These are phyloP conservation scores for Ranitomeya variabilis DNA, from an alignment of 2,113 vertebrate species.

Conservation along the genomic window DNA sequence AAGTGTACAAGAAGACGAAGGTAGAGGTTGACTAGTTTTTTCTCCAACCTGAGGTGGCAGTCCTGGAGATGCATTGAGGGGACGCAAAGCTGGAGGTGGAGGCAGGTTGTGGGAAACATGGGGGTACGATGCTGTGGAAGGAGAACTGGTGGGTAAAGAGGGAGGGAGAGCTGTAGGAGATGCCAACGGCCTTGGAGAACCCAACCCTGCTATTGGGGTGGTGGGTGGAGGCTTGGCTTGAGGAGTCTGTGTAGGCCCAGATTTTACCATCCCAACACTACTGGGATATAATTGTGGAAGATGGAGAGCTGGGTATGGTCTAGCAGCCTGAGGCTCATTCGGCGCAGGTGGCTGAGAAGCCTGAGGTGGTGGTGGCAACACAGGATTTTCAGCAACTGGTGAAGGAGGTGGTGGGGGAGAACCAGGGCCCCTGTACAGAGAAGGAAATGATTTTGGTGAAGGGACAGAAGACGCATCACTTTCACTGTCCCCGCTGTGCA, in stretches of 20 bases:
- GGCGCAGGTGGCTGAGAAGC: slow-evolving; percentile 64
- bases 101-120: slow-evolving; percentile 80
- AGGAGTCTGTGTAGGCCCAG: slow-evolving; percentile 63
- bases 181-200: slow-evolving; percentile 65
- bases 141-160: slow-evolving; percentile 55
- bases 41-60: slow-evolving; percentile 78
- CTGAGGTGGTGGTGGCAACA: slow-evolving; percentile 69
- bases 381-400: slow-evolving; percentile 73
- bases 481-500: slow-evolving; percentile 93
- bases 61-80: slow-evolving; percentile 74
- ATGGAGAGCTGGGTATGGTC: slow-evolving; percentile 68
- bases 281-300: slow-evolving; percentile 66
- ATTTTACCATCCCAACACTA: slow-evolving; percentile 62
- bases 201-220: slow-evolving; percentile 74
- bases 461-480: slow-evolving; percentile 87
- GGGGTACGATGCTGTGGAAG: slow-evolving; percentile 66
- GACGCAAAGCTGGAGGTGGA: slow-evolving; percentile 89
- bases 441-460: slow-evolving; percentile 63
- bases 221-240: slow-evolving; percentile 82
- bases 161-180: slow-evolving; percentile 70
- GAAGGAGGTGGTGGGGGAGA: slow-evolving; percentile 64
- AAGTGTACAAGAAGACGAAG: slow-evolving; percentile 68
- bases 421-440: slow-evolving; percentile 67
- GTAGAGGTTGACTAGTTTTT: slow-evolving; percentile 73
- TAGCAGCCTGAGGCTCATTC: slow-evolving; percentile 71